These are phyloP conservation scores for Neogobius melanostomus DNA, from an alignment of 2,113 vertebrate species.

Conservation along the genomic window DNA sequence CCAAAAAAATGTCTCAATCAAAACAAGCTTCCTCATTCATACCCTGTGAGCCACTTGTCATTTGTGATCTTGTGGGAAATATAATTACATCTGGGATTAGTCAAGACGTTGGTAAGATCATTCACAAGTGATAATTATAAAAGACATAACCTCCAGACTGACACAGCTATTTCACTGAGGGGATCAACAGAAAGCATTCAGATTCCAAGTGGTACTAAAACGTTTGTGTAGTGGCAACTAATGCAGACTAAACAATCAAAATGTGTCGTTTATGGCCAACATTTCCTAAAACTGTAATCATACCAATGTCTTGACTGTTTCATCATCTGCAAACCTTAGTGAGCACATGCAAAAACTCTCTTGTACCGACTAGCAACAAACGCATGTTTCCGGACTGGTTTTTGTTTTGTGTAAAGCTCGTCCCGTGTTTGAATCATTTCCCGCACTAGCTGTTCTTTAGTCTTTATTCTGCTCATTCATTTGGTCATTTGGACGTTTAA, in stretches of 20 bases:
- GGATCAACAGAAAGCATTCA: not conserved
- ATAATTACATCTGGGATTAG: conserved; percentile 56
- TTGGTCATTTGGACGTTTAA: conserved; percentile 4
- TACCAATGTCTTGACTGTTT: no score
- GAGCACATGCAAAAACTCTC: not conserved
- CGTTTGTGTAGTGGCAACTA: no score
- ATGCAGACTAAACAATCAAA: no score
- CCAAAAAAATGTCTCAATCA: conserved; percentile 48
- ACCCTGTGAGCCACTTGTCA: conserved; percentile 40
- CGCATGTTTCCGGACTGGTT: not conserved
- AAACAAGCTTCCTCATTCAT: conserved; percentile 46
- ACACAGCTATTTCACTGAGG: conserved; percentile 33
- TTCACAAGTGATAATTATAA: conserved; percentile 51
- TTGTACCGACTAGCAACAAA: not conserved
- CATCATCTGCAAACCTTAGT: no score
- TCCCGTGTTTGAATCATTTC: not conserved
- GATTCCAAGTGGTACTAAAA: not conserved
- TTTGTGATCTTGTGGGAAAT: conserved; percentile 37
- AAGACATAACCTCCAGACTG: conserved; percentile 37
- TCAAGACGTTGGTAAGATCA: conserved; percentile 41
- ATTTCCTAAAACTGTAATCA: no score
- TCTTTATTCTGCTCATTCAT: not conserved
- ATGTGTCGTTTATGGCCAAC: no score
- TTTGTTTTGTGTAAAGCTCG: not conserved
- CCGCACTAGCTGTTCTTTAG: not conserved